A percentile compares a stretch with the other conserved stretches of the same genome.
Evolutionary conservation across 92 coral and sea anemone genomes (phyloP).

Genomic region (Bergia sp.): DNA sequence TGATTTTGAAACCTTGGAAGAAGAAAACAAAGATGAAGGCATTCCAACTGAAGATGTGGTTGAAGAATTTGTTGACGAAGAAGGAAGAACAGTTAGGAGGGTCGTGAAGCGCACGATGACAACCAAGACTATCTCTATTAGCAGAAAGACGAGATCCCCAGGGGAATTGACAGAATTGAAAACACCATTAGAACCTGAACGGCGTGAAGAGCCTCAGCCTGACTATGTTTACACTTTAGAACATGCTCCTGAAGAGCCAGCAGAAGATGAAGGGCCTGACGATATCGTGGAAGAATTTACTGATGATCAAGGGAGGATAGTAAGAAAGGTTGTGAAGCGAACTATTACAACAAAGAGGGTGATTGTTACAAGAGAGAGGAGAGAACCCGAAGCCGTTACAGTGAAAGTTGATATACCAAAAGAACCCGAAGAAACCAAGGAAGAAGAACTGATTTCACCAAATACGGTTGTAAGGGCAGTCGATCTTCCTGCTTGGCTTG

Average conservation of each 20-base stretch:
- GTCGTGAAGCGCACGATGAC: slow-evolving; percentile 47
- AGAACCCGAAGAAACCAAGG: background rate
- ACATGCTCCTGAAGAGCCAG: background rate
- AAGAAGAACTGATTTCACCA: slow-evolving; percentile 34
- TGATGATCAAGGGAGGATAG: slow-evolving; percentile 46
- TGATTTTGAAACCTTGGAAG: slow-evolving; percentile 32
- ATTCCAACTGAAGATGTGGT: slow-evolving; percentile 40
- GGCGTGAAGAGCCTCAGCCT: background rate
- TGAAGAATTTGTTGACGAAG: slow-evolving; percentile 52
- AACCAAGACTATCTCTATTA: slow-evolving; percentile 45
- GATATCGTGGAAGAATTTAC: slow-evolving; percentile 38
- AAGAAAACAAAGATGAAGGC: slow-evolving; percentile 13
- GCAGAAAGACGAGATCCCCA: slow-evolving; percentile 31
- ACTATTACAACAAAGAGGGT: slow-evolving; percentile 56
- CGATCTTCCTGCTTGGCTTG: slow-evolving; percentile 56
- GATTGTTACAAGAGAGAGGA: slow-evolving; percentile 36
- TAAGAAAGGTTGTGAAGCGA: slow-evolving; percentile 42
- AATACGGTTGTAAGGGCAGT: background rate
- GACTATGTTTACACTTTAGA: too few species aligned
- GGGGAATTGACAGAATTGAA: slow-evolving; percentile 34
- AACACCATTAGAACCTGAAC: background rate
- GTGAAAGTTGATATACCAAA: slow-evolving; percentile 6
- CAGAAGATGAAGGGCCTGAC: slow-evolving; percentile 37
- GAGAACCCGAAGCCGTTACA: slow-evolving; percentile 29
- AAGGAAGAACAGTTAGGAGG: slow-evolving; percentile 48